A percentile compares a stretch with the other conserved stretches of the same genome.
Evolutionary conservation across 2,888 invertebrate genomes (phyloP).

Genomic region (Iselma pallidipennis): DNA sequence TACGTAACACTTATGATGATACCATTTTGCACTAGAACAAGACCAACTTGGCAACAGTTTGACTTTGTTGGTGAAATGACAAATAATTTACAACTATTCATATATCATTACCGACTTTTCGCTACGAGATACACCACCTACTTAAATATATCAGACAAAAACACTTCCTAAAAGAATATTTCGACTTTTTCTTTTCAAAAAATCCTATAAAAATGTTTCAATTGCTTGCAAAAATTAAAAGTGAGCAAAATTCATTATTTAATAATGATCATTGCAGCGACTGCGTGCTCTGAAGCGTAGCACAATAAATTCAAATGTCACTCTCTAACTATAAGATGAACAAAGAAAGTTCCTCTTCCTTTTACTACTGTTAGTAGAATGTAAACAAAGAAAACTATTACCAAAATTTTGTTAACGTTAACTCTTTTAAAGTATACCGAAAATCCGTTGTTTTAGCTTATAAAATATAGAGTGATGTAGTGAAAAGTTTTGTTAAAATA

Average conservation of each 20-base stretch:
- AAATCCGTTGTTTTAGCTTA: slow-evolving; percentile 8
- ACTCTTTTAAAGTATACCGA: slow-evolving; percentile 8
- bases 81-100: neutral
- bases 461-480: slow-evolving; percentile 18
- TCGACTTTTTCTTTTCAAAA: too few species aligned
- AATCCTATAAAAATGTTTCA: too few species aligned
- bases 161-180: too few species aligned
- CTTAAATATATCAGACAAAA: too few species aligned
- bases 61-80: neutral
- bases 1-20: slow-evolving; percentile 24
- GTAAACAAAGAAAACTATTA: neutral
- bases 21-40: neutral
- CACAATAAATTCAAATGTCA: too few species aligned
- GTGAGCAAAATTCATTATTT: too few species aligned
- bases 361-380: neutral
- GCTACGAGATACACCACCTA: too few species aligned
- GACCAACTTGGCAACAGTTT: neutral
- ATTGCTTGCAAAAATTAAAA: too few species aligned
- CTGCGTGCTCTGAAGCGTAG: too few species aligned
- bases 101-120: too few species aligned
- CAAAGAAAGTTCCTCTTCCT: neutral
- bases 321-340: too few species aligned
- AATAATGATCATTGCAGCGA: too few species aligned
- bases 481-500: slow-evolving; percentile 21
- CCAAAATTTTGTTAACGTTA: slow-evolving; percentile 11